phyloP scores from a whole-genome alignment of 2,113 vertebrate genomes.

The Chaetodon trifascialis region DNA sequence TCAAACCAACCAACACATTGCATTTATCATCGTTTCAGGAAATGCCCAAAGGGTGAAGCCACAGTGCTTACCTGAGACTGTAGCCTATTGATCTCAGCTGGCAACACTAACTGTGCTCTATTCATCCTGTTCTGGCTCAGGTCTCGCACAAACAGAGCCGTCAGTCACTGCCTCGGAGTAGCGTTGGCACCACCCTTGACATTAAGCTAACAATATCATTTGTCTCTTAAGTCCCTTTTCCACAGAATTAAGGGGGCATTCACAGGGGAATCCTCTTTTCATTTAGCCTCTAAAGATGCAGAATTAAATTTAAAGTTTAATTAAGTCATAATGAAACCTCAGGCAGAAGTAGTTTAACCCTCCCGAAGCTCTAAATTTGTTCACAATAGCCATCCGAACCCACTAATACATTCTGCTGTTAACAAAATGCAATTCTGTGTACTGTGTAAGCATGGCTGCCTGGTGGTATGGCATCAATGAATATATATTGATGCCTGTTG shows the following conservation, averaged over 20 bases:
- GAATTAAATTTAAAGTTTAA: constrained; percentile 77
- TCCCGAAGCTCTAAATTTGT: constrained; percentile 54
- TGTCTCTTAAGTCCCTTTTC: constrained; percentile 66
- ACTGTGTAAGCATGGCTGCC: constrained; percentile 35
- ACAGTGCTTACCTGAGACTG: constrained; percentile 72
- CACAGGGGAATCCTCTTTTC: constrained; percentile 43
- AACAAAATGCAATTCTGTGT: constrained; percentile 9
- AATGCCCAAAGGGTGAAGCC: constrained; percentile 69
- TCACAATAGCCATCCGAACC: constrained; percentile 33
- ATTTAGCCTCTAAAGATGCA: constrained; percentile 67
- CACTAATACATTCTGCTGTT: constrained; percentile 13
- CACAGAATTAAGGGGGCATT: constrained; percentile 38
- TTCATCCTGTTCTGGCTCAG: constrained; percentile 72
- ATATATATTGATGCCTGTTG: constrained; percentile 64
- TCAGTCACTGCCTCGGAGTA: constrained; percentile 69
- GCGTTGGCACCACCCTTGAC: constrained; percentile 68
- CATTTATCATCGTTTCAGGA: constrained; percentile 75
- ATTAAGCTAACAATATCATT: constrained; percentile 76
- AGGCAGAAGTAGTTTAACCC: constrained; percentile 56
- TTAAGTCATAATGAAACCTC: constrained; percentile 73
- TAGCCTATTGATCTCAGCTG: constrained; percentile 78
- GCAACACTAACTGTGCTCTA: constrained; percentile 74
- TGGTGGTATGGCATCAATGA: constrained; percentile 51
- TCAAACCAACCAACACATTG: constrained; percentile 53
- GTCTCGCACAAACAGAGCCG: constrained; percentile 76